Conservation (phyloP, 1,140 invertebrate genomes). For the Leptoteleia sp. region DNA sequence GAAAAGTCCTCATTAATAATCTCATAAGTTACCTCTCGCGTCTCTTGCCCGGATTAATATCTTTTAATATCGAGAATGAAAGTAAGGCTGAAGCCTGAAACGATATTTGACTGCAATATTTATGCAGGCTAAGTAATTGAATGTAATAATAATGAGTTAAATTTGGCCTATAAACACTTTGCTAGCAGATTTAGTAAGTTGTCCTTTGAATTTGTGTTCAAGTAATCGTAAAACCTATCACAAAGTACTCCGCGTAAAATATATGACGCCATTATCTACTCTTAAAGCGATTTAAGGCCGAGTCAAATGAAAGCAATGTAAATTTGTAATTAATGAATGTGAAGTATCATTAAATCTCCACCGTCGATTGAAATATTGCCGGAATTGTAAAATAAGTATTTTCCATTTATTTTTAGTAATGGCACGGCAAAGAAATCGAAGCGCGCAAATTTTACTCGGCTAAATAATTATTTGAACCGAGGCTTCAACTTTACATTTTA, state of each 20-base stretch:
- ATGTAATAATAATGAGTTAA: not conserved
- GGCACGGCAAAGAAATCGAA: too few species aligned
- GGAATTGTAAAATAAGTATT: conserved; percentile 10
- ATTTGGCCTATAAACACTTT: conserved; percentile 21
- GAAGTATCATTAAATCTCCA: conserved; percentile 29
- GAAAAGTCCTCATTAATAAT: too few species aligned
- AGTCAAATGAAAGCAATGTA: conserved; percentile 50
- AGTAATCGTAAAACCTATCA: conserved; percentile 37
- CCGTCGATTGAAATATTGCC: conserved; percentile 17
- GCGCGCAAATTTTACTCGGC: not conserved
- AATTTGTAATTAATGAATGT: conserved; percentile 46
- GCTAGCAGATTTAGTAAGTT: conserved; percentile 26
- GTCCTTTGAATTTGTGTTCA: conserved; percentile 29
- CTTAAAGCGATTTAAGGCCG: conserved; percentile 27
- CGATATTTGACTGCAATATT: too few species aligned
- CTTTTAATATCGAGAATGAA: too few species aligned
- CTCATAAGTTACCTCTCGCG: too few species aligned
- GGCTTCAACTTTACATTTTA: too few species aligned
- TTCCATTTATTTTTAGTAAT: too few species aligned
- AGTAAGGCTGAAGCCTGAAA: too few species aligned
- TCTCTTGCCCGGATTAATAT: too few species aligned
- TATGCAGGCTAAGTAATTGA: too few species aligned
- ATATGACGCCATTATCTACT: conserved; percentile 51
- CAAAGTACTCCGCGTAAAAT: conserved; percentile 40
- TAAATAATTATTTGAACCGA: conserved; percentile 2